Evolutionary conservation across 2,113 vertebrate genomes (phyloP).

Genomic region (Vulpes lagopus): DNA sequence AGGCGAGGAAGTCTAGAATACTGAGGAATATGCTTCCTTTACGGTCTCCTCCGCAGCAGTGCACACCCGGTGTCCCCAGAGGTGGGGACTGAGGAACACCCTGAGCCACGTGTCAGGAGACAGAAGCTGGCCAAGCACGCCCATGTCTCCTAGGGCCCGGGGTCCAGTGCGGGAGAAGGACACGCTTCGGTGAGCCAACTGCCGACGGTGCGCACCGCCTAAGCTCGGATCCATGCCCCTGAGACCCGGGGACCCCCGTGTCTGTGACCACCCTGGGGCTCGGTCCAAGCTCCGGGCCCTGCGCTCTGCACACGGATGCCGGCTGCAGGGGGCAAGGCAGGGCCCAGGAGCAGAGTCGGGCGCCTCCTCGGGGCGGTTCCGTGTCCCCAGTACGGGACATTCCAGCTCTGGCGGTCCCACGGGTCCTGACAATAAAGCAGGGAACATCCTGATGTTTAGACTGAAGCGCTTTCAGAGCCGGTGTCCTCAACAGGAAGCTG

Average conservation of each 20-base stretch:
- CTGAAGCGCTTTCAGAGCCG: background rate
- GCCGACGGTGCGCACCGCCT: background rate
- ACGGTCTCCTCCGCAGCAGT: background rate
- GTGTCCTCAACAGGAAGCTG: background rate
- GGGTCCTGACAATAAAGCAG: background rate
- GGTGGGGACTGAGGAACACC: background rate
- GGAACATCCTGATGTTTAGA: background rate
- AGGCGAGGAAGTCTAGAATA: background rate
- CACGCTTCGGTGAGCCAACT: background rate
- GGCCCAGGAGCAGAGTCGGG: background rate
- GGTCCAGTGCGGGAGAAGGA: background rate
- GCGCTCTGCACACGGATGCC: background rate
- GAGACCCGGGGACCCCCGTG: background rate
- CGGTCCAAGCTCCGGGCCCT: background rate
- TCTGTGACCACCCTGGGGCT: background rate
- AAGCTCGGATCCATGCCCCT: background rate
- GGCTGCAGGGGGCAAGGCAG: background rate
- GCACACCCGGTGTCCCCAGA: background rate
- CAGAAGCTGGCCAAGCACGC: background rate
- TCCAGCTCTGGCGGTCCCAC: background rate
- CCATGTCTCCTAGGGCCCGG: background rate
- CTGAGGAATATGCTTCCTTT: constrained; percentile 33
- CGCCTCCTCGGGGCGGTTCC: background rate
- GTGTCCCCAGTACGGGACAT: background rate
- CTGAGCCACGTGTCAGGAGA: background rate